Conservation (phyloP, 2,888 invertebrate genomes). For the Chloromyia formosa region DNA sequence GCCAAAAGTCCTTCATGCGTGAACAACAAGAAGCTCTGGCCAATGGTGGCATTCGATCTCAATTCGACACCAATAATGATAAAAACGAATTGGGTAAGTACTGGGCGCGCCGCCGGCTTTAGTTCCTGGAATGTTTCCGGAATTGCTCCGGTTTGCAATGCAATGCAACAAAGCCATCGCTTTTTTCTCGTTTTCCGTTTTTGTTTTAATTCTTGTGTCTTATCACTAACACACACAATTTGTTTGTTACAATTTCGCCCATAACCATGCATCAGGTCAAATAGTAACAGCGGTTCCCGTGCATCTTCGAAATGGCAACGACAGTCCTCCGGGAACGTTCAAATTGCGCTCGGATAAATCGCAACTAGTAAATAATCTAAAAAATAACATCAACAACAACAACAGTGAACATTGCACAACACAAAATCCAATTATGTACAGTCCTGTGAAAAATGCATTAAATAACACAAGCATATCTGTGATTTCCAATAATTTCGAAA, state of each 20-base stretch:
- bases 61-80: constrained; percentile 54
- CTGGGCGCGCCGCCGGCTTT: background rate
- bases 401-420: constrained; percentile 49
- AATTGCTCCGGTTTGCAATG: background rate
- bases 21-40: constrained; percentile 79
- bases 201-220: constrained; percentile 42
- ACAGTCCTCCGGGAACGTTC: constrained; percentile 61
- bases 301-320: constrained; percentile 59
- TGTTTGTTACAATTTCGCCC: constrained; percentile 46
- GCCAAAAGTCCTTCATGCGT: constrained; percentile 84
- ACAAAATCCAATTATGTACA: constrained; percentile 38
- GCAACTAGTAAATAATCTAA: constrained; percentile 45
- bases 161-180: background rate
- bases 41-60: constrained; percentile 44
- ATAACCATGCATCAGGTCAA: constrained; percentile 57
- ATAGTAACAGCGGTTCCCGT: constrained; percentile 63
- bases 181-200: constrained; percentile 14
- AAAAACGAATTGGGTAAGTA: constrained; percentile 59
- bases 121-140: constrained; percentile 5
- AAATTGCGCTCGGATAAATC: constrained; percentile 54
- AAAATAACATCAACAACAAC: constrained; percentile 8
- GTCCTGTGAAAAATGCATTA: constrained; percentile 41
- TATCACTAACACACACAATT: constrained; percentile 40
- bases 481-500: constrained; percentile 48
- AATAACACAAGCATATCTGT: constrained; percentile 49